Conservation (phyloP, 2,797 vertebrate genomes). For the Nannoperca obscura region DNA sequence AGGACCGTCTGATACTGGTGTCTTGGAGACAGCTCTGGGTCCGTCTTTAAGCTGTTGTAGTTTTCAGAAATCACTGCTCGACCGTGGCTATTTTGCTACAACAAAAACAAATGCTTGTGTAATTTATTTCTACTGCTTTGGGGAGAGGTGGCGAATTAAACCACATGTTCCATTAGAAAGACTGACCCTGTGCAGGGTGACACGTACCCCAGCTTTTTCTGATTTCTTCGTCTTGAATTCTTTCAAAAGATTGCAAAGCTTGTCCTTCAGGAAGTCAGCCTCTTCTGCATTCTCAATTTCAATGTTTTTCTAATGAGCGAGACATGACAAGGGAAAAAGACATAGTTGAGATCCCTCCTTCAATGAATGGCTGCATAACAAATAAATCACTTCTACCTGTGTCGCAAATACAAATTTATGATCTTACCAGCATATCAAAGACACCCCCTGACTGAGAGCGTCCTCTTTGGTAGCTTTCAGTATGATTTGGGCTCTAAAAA, state of each 20-base stretch:
- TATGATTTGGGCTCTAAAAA: constrained; percentile 55
- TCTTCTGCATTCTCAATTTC: constrained; percentile 85
- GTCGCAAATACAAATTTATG: neutral
- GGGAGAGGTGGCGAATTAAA: neutral
- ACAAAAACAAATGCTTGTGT: constrained; percentile 9
- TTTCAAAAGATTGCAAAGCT: constrained; percentile 82
- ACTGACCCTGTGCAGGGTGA: neutral
- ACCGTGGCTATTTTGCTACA: constrained; percentile 57
- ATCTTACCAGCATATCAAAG: constrained; percentile 82
- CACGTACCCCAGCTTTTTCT: constrained; percentile 69
- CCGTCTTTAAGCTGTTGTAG: constrained; percentile 50
- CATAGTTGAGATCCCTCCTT: neutral
- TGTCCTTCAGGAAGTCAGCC: constrained; percentile 84
- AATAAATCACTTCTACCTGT: neutral
- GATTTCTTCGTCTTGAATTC: constrained; percentile 84
- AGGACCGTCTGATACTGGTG: constrained; percentile 41
- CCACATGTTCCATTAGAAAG: neutral
- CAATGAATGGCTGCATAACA: neutral
- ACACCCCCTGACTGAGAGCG: constrained; percentile 58
- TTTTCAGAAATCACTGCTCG: constrained; percentile 50
- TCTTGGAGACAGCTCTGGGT: constrained; percentile 28
- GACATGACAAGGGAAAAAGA: neutral
- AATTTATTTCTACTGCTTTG: constrained; percentile 11
- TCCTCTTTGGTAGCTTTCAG: constrained; percentile 46
- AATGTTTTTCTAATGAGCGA: constrained; percentile 75